Evolutionary conservation across 30 jellyfish, hydroid and myxozoan species (phyloP).

Genomic region (Aurelia aurita complex sp. Pacific): DNA sequence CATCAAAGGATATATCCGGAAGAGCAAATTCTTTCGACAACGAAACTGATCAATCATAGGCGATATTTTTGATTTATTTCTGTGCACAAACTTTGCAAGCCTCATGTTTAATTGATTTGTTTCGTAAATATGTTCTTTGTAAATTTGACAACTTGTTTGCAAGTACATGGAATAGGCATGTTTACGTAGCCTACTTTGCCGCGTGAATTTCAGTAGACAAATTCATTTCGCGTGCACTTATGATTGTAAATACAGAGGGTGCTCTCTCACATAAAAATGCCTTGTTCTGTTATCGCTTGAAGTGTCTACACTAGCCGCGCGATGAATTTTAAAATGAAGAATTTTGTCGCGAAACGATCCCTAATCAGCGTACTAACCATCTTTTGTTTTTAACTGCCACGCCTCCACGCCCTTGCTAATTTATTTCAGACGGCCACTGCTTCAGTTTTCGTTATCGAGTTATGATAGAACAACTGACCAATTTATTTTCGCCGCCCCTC

Average conservation of each 20-base stretch:
- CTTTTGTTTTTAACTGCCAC: no score
- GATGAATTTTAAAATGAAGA: no score
- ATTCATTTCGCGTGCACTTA: not conserved
- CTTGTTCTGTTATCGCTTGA: no score
- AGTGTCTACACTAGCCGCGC: no score
- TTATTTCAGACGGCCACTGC: no score
- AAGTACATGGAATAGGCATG: not conserved
- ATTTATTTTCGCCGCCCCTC: no score
- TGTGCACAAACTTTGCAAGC: not conserved
- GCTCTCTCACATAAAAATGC: not conserved
- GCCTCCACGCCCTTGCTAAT: no score
- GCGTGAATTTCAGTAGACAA: not conserved
- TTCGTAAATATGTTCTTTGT: not conserved
- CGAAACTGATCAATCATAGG: not conserved
- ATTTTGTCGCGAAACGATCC: no score
- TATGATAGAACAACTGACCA: no score
- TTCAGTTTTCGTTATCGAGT: no score
- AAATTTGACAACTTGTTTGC: not conserved
- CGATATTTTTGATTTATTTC: not conserved
- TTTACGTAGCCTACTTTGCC: not conserved
- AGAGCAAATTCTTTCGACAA: not conserved
- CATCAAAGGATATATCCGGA: not conserved
- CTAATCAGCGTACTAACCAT: no score
- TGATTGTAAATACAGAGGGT: conserved; percentile 1
- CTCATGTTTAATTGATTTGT: not conserved